Evolutionary conservation across 2,888 invertebrate species (phyloP).

Genomic region (Tenthredo mesomela): DNA sequence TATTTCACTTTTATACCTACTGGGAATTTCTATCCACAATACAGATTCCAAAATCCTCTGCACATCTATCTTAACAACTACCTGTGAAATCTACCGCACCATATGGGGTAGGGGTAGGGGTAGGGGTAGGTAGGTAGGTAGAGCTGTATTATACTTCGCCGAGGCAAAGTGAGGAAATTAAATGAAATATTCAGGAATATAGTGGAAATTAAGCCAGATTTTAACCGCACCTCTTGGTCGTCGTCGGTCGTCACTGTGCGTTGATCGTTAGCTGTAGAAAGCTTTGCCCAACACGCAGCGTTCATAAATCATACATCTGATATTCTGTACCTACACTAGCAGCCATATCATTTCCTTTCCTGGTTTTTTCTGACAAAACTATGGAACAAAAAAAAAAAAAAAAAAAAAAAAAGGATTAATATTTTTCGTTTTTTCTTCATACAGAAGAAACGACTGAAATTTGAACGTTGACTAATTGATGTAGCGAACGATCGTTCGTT

Average conservation of each 20-base stretch:
- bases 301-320: constrained; percentile 3
- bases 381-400: background rate
- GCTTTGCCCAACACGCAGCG: background rate
- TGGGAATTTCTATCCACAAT: background rate
- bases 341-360: background rate
- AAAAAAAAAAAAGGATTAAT: background rate
- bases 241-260: background rate
- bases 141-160: background rate
- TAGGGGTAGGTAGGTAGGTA: no score
- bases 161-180: constrained; percentile 37
- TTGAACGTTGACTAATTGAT: constrained; percentile 37
- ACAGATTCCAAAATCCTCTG: background rate
- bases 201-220: constrained; percentile 45
- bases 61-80: background rate
- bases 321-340: background rate
- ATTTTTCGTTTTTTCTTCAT: background rate
- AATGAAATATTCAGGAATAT: constrained; percentile 48
- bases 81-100: constrained; percentile 20
- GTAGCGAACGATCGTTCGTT: constrained; percentile 45
- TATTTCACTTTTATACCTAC: background rate
- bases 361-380: background rate
- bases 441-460: no score
- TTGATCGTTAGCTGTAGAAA: background rate
- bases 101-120: no score
- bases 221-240: background rate